Percentiles rank a stretch among this genome's conserved stretches.
phyloP scores from a whole-genome alignment of 2,113 vertebrate genomes.

The Xenus cinereus region DNA sequence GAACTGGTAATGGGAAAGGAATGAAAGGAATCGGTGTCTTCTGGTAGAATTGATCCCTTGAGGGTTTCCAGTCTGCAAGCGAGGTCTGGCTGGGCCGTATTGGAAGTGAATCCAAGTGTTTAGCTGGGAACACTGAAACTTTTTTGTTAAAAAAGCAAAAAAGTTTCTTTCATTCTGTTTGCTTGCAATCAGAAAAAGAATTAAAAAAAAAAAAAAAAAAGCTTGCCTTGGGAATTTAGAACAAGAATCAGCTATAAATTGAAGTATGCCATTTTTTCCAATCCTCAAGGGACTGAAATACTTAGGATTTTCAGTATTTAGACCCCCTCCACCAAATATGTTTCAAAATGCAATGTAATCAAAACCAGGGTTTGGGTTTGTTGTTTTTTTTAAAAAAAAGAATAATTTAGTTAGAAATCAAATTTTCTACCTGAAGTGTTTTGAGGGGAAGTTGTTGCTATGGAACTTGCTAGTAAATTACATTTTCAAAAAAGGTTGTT shows the following conservation, averaged over 20 bases:
- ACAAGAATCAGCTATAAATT: background rate
- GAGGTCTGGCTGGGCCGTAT: background rate
- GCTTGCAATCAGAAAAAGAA: background rate
- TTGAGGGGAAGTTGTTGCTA: background rate
- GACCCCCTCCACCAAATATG: background rate
- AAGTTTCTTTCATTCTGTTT: background rate
- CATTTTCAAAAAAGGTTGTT: background rate
- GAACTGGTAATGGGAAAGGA: constrained; percentile 6
- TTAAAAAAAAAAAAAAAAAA: background rate
- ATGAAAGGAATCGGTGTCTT: constrained; percentile 6
- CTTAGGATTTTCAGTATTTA: background rate
- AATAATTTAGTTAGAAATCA: background rate
- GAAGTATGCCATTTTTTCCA: background rate
- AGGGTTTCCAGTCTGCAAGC: background rate
- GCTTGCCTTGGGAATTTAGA: background rate
- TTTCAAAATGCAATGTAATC: background rate
- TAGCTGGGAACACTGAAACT: background rate
- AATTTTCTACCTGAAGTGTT: background rate
- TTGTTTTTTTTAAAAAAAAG: background rate
- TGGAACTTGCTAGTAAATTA: background rate
- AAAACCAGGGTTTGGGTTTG: background rate
- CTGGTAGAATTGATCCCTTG: constrained; percentile 1
- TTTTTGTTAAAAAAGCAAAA: accelerated
- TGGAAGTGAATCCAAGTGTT: background rate
- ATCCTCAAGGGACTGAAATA: background rate